Percentiles rank a stretch among this genome's conserved stretches.
phyloP scores from a whole-genome alignment of 2,888 invertebrate species.

The Chrysolina oricalcia region DNA sequence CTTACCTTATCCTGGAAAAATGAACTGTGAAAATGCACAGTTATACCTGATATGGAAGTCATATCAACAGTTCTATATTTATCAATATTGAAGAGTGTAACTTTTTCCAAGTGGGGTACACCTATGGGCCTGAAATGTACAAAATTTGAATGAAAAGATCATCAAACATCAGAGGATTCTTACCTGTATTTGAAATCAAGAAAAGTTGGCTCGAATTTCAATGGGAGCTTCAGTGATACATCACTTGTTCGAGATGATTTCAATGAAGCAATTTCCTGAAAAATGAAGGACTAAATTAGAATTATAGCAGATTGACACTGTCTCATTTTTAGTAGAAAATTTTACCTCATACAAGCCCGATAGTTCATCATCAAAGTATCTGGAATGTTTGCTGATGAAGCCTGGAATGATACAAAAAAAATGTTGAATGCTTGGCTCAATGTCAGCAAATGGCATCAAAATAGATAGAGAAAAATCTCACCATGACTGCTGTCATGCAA shows the following conservation, averaged over 20 bases:
- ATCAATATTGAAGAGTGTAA: constrained; percentile 91
- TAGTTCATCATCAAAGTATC: constrained; percentile 80
- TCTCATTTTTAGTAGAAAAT: constrained; percentile 22
- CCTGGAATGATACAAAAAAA: constrained; percentile 73
- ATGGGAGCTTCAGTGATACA: constrained; percentile 70
- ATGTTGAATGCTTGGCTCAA: constrained; percentile 52
- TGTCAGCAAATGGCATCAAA: constrained; percentile 52
- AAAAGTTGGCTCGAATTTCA: constrained; percentile 79
- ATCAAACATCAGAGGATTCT: not conserved
- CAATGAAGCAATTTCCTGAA: constrained; percentile 69
- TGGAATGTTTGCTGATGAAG: constrained; percentile 81
- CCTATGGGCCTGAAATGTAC: constrained; percentile 83
- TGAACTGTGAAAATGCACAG: constrained; percentile 96
- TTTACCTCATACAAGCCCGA: constrained; percentile 75
- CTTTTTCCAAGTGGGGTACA: constrained; percentile 88
- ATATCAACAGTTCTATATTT: constrained; percentile 90
- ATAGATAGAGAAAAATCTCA: constrained; percentile 69
- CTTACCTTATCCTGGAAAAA: constrained; percentile 96
- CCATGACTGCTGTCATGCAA: constrained; percentile 84
- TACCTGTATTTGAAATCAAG: constrained; percentile 83
- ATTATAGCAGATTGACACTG: constrained; percentile 12
- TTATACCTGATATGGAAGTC: constrained; percentile 94
- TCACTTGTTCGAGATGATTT: constrained; percentile 56
- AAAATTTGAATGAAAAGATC: constrained; percentile 20
- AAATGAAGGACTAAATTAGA: constrained; percentile 46